A percentile compares a stretch with the other conserved stretches of the same genome.
Conservation (phyloP, 1,140 invertebrate species). For the Cryptotermes secundus region DNA sequence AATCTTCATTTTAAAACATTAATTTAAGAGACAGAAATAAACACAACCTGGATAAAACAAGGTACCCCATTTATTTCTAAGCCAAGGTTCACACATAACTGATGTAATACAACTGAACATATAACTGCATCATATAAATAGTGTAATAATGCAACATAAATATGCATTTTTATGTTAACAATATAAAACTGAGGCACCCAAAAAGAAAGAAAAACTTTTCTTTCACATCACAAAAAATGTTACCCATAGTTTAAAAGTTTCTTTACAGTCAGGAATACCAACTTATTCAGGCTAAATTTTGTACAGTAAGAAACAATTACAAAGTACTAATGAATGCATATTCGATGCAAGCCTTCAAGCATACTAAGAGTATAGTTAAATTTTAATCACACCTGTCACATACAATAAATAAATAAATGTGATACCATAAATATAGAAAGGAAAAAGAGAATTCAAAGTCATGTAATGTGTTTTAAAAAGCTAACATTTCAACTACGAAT, state of each 20-base stretch:
- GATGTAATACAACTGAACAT: neutral
- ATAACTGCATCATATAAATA: neutral
- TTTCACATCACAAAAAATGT: neutral
- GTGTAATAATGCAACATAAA: neutral
- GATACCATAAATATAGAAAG: neutral
- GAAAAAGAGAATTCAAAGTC: neutral
- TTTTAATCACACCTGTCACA: constrained; percentile 6
- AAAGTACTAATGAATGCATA: neutral
- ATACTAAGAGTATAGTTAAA: neutral
- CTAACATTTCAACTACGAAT: neutral
- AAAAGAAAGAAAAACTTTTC: neutral
- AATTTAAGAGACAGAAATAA: no score
- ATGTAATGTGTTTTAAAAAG: neutral
- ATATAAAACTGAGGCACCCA: neutral
- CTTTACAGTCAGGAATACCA: neutral
- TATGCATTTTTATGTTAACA: neutral
- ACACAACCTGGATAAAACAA: neutral
- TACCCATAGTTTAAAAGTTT: neutral
- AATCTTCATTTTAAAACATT: neutral
- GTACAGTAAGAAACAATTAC: neutral
- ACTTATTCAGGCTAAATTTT: neutral
- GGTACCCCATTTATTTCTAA: neutral
- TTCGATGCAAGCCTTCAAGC: neutral
- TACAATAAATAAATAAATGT: neutral
- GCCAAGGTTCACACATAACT: neutral